These are phyloP conservation scores for Aphaenogaster ashmeadi DNA, from an alignment of 1,140 invertebrate species.

Conservation along the genomic window DNA sequence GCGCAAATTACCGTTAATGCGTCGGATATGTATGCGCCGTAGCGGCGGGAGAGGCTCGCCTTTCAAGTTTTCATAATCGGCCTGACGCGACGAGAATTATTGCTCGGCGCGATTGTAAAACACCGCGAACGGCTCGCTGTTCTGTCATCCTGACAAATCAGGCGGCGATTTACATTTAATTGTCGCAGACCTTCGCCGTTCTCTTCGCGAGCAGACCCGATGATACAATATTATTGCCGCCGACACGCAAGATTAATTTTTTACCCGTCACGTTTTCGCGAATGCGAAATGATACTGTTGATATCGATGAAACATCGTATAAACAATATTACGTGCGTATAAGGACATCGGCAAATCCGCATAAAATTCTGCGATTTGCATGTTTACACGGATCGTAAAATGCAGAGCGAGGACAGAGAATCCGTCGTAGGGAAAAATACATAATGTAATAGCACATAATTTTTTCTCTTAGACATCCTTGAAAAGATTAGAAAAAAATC, in stretches of 20 bases:
- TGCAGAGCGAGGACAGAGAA: slow-evolving; percentile 13
- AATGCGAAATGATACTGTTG: not conserved
- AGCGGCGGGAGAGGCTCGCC: slow-evolving; percentile 23
- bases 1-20: slow-evolving; percentile 55
- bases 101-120: slow-evolving; percentile 37
- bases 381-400: slow-evolving; percentile 8
- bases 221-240: slow-evolving; percentile 7
- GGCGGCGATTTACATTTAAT: slow-evolving; percentile 59
- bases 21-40: not conserved
- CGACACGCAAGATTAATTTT: slow-evolving; percentile 10
- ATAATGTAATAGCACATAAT: slow-evolving; percentile 9
- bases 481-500: not conserved
- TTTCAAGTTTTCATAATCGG: slow-evolving; percentile 59
- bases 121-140: not conserved
- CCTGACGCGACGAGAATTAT: slow-evolving; percentile 42
- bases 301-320: not conserved
- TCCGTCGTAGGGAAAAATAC: not conserved
- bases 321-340: not conserved
- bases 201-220: not conserved
- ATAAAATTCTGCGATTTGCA: slow-evolving; percentile 30
- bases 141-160: slow-evolving; percentile 33
- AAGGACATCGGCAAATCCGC: not conserved
- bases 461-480: not conserved
- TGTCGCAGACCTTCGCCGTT: slow-evolving; percentile 14
- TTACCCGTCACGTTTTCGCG: not conserved